These are phyloP conservation scores for Hipparchia semele DNA, from an alignment of 2,888 invertebrate species.

Conservation along the genomic window DNA sequence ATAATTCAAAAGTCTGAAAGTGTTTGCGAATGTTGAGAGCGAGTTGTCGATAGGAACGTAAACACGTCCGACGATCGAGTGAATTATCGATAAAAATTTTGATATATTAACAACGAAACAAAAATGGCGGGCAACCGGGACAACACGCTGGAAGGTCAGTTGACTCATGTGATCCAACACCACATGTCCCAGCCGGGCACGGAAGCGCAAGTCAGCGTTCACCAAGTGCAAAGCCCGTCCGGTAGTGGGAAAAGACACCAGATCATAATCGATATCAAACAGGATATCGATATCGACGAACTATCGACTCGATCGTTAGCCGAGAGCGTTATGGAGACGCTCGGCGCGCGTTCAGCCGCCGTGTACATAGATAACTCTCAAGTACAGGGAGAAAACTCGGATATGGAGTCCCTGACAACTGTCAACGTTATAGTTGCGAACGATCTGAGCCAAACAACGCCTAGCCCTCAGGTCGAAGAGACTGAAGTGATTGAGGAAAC, in stretches of 20 bases:
- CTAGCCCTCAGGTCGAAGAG: constrained; percentile 59
- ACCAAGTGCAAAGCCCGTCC: constrained; percentile 69
- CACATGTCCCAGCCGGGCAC: constrained; percentile 68
- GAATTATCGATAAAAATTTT: constrained; percentile 43
- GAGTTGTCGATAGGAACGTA: constrained; percentile 45
- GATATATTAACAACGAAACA: constrained; percentile 26
- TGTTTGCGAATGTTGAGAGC: constrained; percentile 42
- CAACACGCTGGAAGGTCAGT: constrained; percentile 61
- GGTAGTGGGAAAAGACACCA: constrained; percentile 76
- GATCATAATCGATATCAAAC: constrained; percentile 80
- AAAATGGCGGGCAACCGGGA: constrained; percentile 73
- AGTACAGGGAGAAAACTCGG: constrained; percentile 60
- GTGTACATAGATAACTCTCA: constrained; percentile 77
- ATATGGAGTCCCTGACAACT: constrained; percentile 74
- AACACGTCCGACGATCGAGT: constrained; percentile 33
- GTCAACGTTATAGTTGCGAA: constrained; percentile 79
- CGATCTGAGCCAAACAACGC: constrained; percentile 59
- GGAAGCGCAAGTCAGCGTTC: constrained; percentile 77
- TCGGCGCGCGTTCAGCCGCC: constrained; percentile 75
- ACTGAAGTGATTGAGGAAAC: constrained; percentile 49
- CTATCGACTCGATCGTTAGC: constrained; percentile 75
- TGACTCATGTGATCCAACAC: constrained; percentile 75
- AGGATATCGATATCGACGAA: constrained; percentile 78
- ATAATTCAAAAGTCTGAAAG: constrained; percentile 58
- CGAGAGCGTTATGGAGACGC: constrained; percentile 78